These are phyloP conservation scores for Epinephelus awoara DNA, from an alignment of 2,797 vertebrate genomes.

Conservation along the genomic window DNA sequence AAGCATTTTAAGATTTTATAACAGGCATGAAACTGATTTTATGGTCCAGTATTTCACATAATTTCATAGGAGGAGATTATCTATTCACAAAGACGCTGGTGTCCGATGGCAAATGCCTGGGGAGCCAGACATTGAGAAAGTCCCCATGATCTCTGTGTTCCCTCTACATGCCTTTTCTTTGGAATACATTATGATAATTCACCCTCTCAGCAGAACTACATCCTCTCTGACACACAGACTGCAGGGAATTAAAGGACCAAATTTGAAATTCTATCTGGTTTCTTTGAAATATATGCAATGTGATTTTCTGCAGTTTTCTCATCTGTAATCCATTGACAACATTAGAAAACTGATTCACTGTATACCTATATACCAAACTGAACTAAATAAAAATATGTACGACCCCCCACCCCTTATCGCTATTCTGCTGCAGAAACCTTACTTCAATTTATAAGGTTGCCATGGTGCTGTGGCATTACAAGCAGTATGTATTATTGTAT, in stretches of 20 bases:
- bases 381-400: constrained; percentile 22
- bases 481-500: constrained; percentile 19
- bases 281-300: constrained; percentile 52
- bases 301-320: constrained; percentile 32
- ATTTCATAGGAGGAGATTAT: constrained; percentile 84
- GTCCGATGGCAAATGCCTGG: constrained; percentile 71
- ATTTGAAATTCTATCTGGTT: constrained; percentile 56
- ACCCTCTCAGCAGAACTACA: constrained; percentile 64
- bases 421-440: not conserved
- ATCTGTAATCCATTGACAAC: constrained; percentile 46
- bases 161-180: constrained; percentile 59
- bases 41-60: constrained; percentile 83
- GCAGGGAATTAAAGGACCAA: constrained; percentile 53
- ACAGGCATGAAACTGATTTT: constrained; percentile 84
- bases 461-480: constrained; percentile 19
- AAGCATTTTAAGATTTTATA: constrained; percentile 86
- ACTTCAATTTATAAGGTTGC: constrained; percentile 27
- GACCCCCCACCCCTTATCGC: not conserved
- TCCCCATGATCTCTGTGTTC: constrained; percentile 69
- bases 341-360: constrained; percentile 8
- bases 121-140: constrained; percentile 72
- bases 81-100: constrained; percentile 77
- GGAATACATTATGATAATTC: constrained; percentile 80
- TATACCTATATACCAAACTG: constrained; percentile 6
- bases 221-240: constrained; percentile 54